These are phyloP conservation scores for Percopsis omiscomaycus DNA, from an alignment of 2,797 vertebrate species.

Conservation along the genomic window DNA sequence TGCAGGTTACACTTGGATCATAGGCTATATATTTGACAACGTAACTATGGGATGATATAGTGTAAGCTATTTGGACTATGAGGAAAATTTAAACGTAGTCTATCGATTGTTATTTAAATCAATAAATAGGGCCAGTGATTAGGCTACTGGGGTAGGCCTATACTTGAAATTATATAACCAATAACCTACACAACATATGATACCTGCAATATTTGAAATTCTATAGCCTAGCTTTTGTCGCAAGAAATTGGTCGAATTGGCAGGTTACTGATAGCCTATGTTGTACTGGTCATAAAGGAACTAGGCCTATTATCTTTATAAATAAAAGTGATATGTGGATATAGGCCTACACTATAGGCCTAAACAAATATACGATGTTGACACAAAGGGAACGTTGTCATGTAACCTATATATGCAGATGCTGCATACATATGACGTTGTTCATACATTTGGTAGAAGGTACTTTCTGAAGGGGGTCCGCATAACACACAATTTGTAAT, in stretches of 20 bases:
- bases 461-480: slow-evolving; percentile 51
- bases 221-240: background rate
- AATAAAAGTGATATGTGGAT: slow-evolving; percentile 8
- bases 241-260: background rate
- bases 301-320: background rate
- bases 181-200: too few species aligned
- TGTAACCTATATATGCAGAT: slow-evolving; percentile 52
- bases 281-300: background rate
- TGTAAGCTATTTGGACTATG: background rate
- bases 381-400: slow-evolving; percentile 44
- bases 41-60: slow-evolving; percentile 10
- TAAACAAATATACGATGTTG: slow-evolving; percentile 5
- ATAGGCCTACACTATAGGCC: too few species aligned
- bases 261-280: background rate
- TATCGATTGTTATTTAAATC: background rate
- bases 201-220: too few species aligned
- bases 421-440: slow-evolving; percentile 73
- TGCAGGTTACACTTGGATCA: slow-evolving; percentile 29
- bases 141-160: too few species aligned
- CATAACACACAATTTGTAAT: slow-evolving; percentile 4
- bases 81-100: background rate
- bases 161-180: too few species aligned
- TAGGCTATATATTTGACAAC: too few species aligned
- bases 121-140: background rate
- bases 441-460: slow-evolving; percentile 63